Evolutionary conservation across 2,888 invertebrate species (phyloP).

Genomic region (Pseudococcus longispinus): DNA sequence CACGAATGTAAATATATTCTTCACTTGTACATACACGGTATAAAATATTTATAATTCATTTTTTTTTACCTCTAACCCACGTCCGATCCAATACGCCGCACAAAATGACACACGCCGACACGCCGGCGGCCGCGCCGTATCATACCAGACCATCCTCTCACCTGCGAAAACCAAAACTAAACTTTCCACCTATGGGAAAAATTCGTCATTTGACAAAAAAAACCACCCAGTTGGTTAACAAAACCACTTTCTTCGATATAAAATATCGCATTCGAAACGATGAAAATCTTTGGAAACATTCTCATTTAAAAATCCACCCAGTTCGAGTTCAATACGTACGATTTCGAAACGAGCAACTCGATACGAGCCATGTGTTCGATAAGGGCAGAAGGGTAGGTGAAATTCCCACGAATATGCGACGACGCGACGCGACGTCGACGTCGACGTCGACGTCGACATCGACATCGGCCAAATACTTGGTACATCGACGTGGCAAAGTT

Average conservation of each 20-base stretch:
- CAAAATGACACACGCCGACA: not conserved
- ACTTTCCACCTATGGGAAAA: not conserved
- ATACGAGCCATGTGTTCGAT: not conserved
- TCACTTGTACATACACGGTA: not conserved
- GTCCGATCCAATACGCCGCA: not conserved
- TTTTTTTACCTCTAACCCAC: constrained; percentile 1
- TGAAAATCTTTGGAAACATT: not conserved
- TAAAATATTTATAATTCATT: constrained; percentile 41
- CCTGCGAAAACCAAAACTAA: no score
- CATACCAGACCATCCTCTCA: not conserved
- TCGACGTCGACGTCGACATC: not conserved
- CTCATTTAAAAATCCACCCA: constrained; percentile 2
- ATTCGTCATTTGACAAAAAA: not conserved
- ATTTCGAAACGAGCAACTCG: constrained; percentile 18
- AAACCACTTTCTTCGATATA: not conserved
- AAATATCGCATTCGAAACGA: no score
- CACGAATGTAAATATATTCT: constrained; percentile 41
- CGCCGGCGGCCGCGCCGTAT: no score
- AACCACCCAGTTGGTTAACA: not conserved
- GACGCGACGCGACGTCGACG: not conserved
- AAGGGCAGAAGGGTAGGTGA: not conserved
- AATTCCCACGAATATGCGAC: not conserved
- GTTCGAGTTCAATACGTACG: not conserved
- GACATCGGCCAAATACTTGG: not conserved
- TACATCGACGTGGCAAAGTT: not conserved